Conservation (phyloP, 2,797 vertebrate genomes). For the Prunella strophiata region DNA sequence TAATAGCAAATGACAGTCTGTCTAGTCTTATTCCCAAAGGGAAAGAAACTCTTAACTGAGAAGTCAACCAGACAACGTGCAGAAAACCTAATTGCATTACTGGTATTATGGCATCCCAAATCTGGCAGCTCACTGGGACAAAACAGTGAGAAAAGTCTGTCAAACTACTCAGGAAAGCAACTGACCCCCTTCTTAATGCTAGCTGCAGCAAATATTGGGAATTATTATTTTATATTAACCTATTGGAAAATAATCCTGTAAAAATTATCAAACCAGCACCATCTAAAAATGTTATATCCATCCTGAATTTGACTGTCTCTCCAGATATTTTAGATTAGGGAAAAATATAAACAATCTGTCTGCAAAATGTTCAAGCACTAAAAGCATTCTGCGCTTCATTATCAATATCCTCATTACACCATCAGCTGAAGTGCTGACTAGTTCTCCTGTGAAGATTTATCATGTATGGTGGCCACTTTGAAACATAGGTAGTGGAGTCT, state of each 20-base stretch:
- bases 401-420: conserved; percentile 74
- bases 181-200: conserved; percentile 30
- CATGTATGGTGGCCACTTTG: conserved; percentile 89
- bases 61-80: conserved; percentile 79
- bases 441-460: conserved; percentile 81
- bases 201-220: neutral
- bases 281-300: neutral
- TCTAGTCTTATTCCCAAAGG: conserved; percentile 82
- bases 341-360: conserved; percentile 33
- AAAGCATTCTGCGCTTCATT: conserved; percentile 67
- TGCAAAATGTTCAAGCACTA: conserved; percentile 31
- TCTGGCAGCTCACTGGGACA: conserved; percentile 73
- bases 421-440: conserved; percentile 68
- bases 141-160: conserved; percentile 55
- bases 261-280: neutral
- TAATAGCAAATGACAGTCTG: conserved; percentile 84
- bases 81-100: conserved; percentile 77
- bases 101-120: conserved; percentile 73
- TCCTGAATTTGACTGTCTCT: neutral
- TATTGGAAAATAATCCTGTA: neutral
- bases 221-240: neutral
- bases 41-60: conserved; percentile 78
- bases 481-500: conserved; percentile 91
- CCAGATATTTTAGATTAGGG: conserved; percentile 37
- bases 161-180: conserved; percentile 26